A percentile compares a stretch with the other conserved stretches of the same genome.
phyloP scores from a whole-genome alignment of 53 echinoderm and acorn worm species.

The Patiria pectinifera region DNA sequence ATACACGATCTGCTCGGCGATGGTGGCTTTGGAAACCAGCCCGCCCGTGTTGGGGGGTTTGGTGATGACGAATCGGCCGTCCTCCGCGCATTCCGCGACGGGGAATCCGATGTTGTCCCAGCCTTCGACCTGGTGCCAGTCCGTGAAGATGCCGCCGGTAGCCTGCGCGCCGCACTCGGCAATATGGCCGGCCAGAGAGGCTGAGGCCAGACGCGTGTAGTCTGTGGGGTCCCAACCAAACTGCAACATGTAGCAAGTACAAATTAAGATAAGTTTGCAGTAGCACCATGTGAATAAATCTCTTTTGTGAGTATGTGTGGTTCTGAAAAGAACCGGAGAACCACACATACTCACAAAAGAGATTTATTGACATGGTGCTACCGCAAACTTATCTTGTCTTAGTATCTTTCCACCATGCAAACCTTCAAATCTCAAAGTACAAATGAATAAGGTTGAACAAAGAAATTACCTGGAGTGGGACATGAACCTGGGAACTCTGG shows the following conservation, averaged over 20 bases:
- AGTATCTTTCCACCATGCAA: no score
- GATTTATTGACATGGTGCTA: no score
- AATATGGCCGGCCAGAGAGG: constrained; percentile 95
- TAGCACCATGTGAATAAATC: no score
- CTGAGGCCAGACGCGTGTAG: constrained; percentile 87
- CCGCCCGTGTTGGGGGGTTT: constrained; percentile 99
- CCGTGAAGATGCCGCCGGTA: constrained; percentile 95
- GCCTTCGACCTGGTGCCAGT: constrained; percentile 82
- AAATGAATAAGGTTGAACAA: no score
- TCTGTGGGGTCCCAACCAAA: constrained; percentile 88
- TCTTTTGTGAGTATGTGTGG: no score
- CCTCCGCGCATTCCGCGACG: constrained; percentile 80
- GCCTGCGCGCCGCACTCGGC: constrained; percentile 99
- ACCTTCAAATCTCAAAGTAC: neutral
- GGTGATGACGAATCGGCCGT: constrained; percentile 90
- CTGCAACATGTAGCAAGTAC: constrained; percentile 37
- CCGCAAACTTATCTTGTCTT: no score
- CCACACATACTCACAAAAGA: no score
- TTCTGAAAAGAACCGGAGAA: no score
- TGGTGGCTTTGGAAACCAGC: constrained; percentile 91
- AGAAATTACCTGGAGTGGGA: no score
- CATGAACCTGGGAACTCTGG: no score
- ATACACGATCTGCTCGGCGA: constrained; percentile 97
- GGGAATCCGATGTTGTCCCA: constrained; percentile 99
- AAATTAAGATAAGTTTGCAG: neutral